Evolutionary conservation across 2,888 invertebrate species (phyloP), one percentile per base, ranked within the genome.

Genomic region (Drosophila formosana): DNA sequence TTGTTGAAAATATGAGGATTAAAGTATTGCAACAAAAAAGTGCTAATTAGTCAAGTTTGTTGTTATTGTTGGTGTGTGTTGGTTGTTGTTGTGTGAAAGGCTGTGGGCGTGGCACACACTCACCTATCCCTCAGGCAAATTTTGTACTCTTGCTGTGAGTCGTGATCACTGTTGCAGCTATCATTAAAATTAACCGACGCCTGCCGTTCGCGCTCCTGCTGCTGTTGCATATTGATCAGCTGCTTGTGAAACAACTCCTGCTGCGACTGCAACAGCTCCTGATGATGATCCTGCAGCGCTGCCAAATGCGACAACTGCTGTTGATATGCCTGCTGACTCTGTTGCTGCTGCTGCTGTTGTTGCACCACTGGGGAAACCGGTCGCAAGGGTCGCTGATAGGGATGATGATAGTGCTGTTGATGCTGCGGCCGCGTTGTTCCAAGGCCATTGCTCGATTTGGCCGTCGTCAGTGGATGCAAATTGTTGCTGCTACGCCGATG

Each of bases 71-170:
- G 6, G 32, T 37, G 45, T 46, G 13, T 28, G 23, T 1, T 45
- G 28, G 23, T n/a, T n/a, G 9, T 43, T 11, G 13, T 62, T 25
- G 4, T 39, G 3, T 28, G 8, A 25, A 37, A 39, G 39, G 32
- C 23, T 30, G 63, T 67, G 75, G 51, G 61, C 53, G 51, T 56
- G 55, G 53, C 84, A 90, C 89, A 91, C 89, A 92, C 92, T 92
- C 89, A 92, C 92, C 92, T 91, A 89, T 92, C 92, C 89, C 91
- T 90, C 81, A 90, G 86, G 85, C 91, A 91, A 88, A 89, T 89
- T 82, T 84, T 90, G 82, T 83, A 90, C 75, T 91, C 91, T 75
- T 87, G 89, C 77, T 89, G 91, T 25, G 89, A 85, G 66, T 87
- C 86, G 63, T 80, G 79, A 61, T 87, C 89, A 64, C 76, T 82